Percentiles rank a stretch among this genome's conserved stretches.
Conservation (phyloP, 2,113 vertebrate species). For the Elachura formosa region DNA sequence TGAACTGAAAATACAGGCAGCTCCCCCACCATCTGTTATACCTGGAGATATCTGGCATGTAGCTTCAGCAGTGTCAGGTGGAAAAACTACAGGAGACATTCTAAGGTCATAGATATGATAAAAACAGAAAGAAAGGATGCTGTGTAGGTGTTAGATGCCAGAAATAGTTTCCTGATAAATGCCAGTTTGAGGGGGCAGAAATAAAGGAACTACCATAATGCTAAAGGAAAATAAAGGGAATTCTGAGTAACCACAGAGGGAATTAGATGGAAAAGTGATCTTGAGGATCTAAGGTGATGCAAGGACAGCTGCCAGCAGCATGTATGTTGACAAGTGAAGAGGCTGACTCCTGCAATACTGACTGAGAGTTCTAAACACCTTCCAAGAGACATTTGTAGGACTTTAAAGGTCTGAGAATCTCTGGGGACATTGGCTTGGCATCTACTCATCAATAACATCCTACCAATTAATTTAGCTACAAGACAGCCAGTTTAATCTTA, state of each 20-base stretch:
- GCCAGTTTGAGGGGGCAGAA: neutral
- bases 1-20: conserved; percentile 23
- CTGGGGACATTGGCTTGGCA: neutral
- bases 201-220: neutral
- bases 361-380: neutral
- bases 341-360: neutral
- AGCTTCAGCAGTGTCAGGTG: neutral
- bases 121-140: conserved; percentile 23
- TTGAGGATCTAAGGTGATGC: neutral
- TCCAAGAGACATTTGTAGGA: neutral
- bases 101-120: conserved; percentile 42
- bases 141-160: conserved; percentile 10
- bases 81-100: conserved; percentile 51
- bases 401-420: neutral
- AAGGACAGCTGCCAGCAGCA: neutral
- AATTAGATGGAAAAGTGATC: neutral
- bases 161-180: neutral
- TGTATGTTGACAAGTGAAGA: neutral
- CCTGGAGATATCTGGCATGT: conserved; percentile 47
- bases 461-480: neutral
- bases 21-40: conserved; percentile 66
- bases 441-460: neutral
- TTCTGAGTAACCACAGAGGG: neutral
- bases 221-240: neutral
- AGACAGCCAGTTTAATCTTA: neutral